These are phyloP conservation scores for Sebastes matsubarae DNA, from an alignment of 2,797 vertebrate genomes.

Conservation along the genomic window DNA sequence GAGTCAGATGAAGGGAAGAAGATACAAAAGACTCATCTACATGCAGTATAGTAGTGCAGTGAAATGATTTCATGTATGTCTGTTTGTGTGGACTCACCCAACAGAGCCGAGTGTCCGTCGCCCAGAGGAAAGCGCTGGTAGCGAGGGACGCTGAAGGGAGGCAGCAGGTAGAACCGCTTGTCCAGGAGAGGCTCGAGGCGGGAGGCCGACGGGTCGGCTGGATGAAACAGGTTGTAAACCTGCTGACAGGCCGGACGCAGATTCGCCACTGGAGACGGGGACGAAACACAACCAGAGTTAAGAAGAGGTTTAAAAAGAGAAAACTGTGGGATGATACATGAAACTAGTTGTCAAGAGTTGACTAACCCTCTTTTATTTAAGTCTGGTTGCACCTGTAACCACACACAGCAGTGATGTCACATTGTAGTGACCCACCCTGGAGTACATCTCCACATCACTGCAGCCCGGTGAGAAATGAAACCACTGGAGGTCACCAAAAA, in stretches of 20 bases:
- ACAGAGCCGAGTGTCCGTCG: conserved; percentile 91
- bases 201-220: conserved; percentile 95
- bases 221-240: conserved; percentile 97
- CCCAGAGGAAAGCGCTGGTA: conserved; percentile 97
- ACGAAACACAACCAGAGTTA: neutral
- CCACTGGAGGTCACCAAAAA: neutral
- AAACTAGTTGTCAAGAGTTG: neutral
- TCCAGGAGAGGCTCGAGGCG: conserved; percentile 96
- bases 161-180: conserved; percentile 92
- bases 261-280: conserved; percentile 85
- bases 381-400: neutral
- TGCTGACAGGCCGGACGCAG: conserved; percentile 96
- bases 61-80: neutral
- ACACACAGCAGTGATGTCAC: neutral
- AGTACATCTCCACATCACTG: neutral
- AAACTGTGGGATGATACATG: neutral
- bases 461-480: neutral
- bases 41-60: neutral
- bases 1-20: conserved; percentile 60
- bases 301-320: neutral
- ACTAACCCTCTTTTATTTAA: neutral
- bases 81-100: conserved; percentile 83
- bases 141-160: conserved; percentile 91
- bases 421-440: neutral
- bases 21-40: conserved; percentile 16